These are phyloP conservation scores for Pyrocoelia pectoralis DNA, from an alignment of 2,888 invertebrate species.

Conservation along the genomic window DNA sequence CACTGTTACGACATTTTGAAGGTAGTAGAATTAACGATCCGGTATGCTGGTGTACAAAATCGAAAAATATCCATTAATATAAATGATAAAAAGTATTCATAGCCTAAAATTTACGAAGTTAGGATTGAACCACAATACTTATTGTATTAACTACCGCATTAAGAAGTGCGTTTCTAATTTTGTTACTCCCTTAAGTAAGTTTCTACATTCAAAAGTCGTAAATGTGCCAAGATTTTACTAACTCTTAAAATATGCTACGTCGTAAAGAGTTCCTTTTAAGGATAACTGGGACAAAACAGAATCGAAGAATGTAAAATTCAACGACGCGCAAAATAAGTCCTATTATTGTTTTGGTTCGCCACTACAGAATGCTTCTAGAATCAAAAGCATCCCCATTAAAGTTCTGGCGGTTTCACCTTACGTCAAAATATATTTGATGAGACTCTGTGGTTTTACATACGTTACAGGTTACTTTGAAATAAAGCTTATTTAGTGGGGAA, in stretches of 20 bases:
- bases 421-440: conserved; percentile 23
- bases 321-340: conserved; percentile 31
- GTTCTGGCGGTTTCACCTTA: conserved; percentile 18
- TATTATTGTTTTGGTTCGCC: conserved; percentile 24
- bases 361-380: conserved; percentile 26
- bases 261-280: conserved; percentile 21
- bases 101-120: too few species aligned
- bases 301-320: conserved; percentile 33
- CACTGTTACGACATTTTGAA: too few species aligned
- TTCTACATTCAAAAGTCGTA: conserved; percentile 12
- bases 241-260: conserved; percentile 11
- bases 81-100: too few species aligned
- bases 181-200: conserved; percentile 2
- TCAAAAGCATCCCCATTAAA: conserved; percentile 27
- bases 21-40: too few species aligned
- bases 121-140: too few species aligned
- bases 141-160: conserved; percentile 2
- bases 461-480: conserved; percentile 10
- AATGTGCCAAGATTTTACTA: conserved; percentile 9
- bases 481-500: conserved; percentile 6
- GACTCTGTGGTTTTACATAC: conserved; percentile 11
- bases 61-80: too few species aligned
- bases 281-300: conserved; percentile 26
- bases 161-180: background rate
- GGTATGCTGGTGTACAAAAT: too few species aligned